A percentile compares a stretch with the other conserved stretches of the same genome.
Evolutionary conservation across 2,113 vertebrate species (phyloP).

Genomic region (Podarcis cretensis): DNA sequence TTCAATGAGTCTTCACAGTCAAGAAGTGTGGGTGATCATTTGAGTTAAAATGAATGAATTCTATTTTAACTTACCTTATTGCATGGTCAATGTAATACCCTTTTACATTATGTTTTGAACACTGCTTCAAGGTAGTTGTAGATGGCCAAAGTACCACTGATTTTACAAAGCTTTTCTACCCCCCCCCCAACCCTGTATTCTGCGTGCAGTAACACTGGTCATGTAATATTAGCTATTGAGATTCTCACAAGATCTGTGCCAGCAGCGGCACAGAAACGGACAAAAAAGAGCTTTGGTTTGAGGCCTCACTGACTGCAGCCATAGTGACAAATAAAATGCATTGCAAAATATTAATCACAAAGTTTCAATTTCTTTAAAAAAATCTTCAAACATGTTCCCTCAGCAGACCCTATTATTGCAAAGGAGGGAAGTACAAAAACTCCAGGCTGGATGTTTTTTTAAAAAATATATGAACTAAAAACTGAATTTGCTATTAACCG

Average conservation of each 20-base stretch:
- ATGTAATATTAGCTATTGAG: conserved; percentile 8
- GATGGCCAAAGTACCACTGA: conserved; percentile 11
- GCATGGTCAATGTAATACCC: fast-evolving
- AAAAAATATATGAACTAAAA: conserved; percentile 71
- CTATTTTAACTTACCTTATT: conserved; percentile 2
- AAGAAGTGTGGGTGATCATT: conserved; percentile 41
- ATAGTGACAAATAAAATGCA: conserved; percentile 55
- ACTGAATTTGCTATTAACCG: conserved; percentile 61
- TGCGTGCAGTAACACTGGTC: conserved; percentile 11
- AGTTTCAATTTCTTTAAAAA: background rate
- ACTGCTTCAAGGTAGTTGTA: conserved; percentile 19
- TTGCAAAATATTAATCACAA: conserved; percentile 56
- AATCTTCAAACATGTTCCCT: conserved; percentile 24
- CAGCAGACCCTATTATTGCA: conserved; percentile 45
- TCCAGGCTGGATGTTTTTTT: conserved; percentile 66
- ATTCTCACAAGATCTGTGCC: background rate
- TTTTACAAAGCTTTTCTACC: background rate
- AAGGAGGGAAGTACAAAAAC: conserved; percentile 69
- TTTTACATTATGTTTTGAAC: conserved; percentile 17
- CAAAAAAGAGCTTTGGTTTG: conserved; percentile 23
- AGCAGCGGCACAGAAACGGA: background rate
- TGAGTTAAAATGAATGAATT: background rate
- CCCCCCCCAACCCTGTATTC: background rate
- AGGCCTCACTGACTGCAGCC: background rate
- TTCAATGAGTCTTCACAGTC: conserved; percentile 80